Evolutionary conservation across 2,888 invertebrate species (phyloP), one percentile per base, ranked within the genome.

Genomic region (Hyalella azteca): DNA sequence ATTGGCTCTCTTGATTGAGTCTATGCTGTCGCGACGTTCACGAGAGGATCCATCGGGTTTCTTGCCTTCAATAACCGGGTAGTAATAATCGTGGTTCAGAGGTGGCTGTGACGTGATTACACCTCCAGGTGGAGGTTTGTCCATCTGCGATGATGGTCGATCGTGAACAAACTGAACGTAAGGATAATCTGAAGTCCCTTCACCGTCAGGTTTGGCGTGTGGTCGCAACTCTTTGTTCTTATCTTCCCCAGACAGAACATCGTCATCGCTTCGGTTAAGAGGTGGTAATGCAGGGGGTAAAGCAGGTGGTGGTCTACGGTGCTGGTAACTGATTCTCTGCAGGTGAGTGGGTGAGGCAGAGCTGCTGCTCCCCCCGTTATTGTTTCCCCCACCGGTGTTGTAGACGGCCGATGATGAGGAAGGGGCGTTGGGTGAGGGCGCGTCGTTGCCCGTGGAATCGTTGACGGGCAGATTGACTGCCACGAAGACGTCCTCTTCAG

Each of bases 41-140:
- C 82, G 26, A n/a, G n/a, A n/a, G 81, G 83, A 29, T 9, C 45
- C 75, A 7, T 75, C 75, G 22, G 32, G 40, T 39, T 45, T 75
- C 75, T 45, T 75, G 75, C 87, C 86, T 83, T 88, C 88, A 85
- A 93, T 91, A 84, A 91, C 90, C 0, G 95, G 95, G 89, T 96
- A 96, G 86, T 93, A 93, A 89, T 96, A 96, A 86, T 96, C 96
- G 88, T 95, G 95, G 85, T 92, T 91, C 73, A 93, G 86, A 13
- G 54, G 75, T 81, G 86, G 86, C 66, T 66, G 66, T n/a, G 29
- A 66, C 5, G 66, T 66, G 32, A 66, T 36, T 7, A 66, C 66
- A 3, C 66, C 66, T 4, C 36, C 36, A 36, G 66, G 66, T 19
- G 36, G 66, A 19, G 66, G 66, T 19, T 66, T 66, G 36, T 39